These are phyloP conservation scores for Philaethria dido DNA, from an alignment of 2,888 invertebrate species.

Conservation along the genomic window DNA sequence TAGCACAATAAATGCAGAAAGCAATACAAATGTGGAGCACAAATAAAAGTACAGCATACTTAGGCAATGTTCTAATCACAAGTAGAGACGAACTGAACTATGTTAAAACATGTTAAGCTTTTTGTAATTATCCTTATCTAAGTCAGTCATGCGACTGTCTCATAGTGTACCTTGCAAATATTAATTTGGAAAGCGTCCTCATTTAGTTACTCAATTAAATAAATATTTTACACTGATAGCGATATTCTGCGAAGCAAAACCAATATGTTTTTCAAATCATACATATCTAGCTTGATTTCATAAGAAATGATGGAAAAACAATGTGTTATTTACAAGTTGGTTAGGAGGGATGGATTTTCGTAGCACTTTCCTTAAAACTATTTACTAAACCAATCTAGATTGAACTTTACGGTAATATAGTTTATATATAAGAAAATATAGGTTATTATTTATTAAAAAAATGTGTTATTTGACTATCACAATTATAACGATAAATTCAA, in stretches of 20 bases:
- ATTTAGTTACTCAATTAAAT: slow-evolving; percentile 18
- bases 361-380: too few relatives aligned
- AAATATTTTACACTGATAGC: slow-evolving; percentile 21
- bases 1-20: slow-evolving; percentile 58
- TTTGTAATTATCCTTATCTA: slow-evolving; percentile 40
- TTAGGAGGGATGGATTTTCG: too few relatives aligned
- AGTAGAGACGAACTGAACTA: slow-evolving; percentile 49
- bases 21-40: slow-evolving; percentile 59
- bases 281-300: background rate
- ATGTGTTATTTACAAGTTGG: too few relatives aligned
- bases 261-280: background rate
- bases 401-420: too few relatives aligned
- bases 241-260: slow-evolving; percentile 7
- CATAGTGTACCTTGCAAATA: slow-evolving; percentile 35
- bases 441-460: too few relatives aligned
- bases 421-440: too few relatives aligned
- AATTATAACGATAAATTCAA: too few relatives aligned
- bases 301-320: background rate
- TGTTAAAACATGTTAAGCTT: slow-evolving; percentile 29
- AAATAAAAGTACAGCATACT: slow-evolving; percentile 64
- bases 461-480: too few relatives aligned
- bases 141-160: slow-evolving; percentile 30
- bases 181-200: slow-evolving; percentile 7
- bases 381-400: too few relatives aligned
- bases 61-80: slow-evolving; percentile 47